A percentile compares a stretch with the other conserved stretches of the same genome.
phyloP scores from a whole-genome alignment of 2,113 vertebrate species.

The Centropus bengalensis region DNA sequence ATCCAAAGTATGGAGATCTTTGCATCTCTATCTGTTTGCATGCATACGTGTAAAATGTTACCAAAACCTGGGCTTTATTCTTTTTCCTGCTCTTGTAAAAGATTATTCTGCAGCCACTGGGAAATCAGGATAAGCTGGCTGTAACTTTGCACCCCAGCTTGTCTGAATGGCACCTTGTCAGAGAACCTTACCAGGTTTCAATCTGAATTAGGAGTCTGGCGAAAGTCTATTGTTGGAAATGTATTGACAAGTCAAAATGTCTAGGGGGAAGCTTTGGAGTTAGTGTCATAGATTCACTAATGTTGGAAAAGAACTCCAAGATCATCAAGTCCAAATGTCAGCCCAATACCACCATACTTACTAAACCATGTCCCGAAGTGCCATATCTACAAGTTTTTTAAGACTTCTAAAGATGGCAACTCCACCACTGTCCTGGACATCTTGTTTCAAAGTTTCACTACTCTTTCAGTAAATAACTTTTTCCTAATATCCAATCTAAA shows the following conservation, averaged over 20 bases:
- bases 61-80: background rate
- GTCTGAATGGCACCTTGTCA: background rate
- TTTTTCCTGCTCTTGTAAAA: background rate
- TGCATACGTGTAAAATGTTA: rapidly evolving
- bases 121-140: background rate
- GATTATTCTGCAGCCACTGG: background rate
- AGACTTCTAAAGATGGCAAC: too few relatives aligned
- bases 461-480: too few relatives aligned
- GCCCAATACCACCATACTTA: too few relatives aligned
- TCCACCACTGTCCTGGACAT: too few relatives aligned
- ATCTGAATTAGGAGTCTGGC: background rate
- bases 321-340: too few relatives aligned
- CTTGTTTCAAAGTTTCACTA: too few relatives aligned
- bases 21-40: background rate
- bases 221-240: background rate
- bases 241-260: background rate
- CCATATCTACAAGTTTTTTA: too few relatives aligned
- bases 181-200: background rate
- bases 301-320: too few relatives aligned
- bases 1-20: background rate
- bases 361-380: too few relatives aligned
- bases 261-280: background rate
- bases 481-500: too few relatives aligned
- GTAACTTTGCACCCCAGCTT: background rate
- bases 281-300: too few relatives aligned